These are phyloP conservation scores for Spodoptera picta DNA, from an alignment of 2,888 invertebrate species.

Conservation along the genomic window DNA sequence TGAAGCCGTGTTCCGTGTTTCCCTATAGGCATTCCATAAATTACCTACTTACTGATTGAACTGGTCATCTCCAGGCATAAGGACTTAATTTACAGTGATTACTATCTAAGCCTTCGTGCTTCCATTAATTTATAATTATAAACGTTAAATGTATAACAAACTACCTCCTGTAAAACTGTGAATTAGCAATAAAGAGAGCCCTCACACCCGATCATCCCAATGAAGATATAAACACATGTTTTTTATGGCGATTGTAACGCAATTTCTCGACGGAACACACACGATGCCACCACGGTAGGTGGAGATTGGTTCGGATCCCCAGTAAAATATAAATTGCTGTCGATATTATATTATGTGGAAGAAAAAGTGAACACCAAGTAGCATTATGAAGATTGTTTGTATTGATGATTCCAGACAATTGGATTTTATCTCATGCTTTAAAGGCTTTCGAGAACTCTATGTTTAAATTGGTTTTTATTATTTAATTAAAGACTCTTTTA, in stretches of 20 bases:
- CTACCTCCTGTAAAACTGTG: slow-evolving; percentile 41
- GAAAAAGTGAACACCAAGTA: slow-evolving; percentile 42
- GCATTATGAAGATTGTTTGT: slow-evolving; percentile 25
- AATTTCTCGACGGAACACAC: slow-evolving; percentile 61
- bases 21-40: too few relatives aligned
- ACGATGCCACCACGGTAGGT: slow-evolving; percentile 53
- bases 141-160: slow-evolving; percentile 39
- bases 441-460: background rate
- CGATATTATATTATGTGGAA: slow-evolving; percentile 49
- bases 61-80: too few relatives aligned
- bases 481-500: background rate
- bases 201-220: slow-evolving; percentile 51
- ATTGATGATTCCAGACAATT: slow-evolving; percentile 22
- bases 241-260: slow-evolving; percentile 62
- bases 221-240: slow-evolving; percentile 65
- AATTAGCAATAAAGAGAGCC: slow-evolving; percentile 57
- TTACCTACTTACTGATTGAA: too few relatives aligned
- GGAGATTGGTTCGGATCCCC: slow-evolving; percentile 46
- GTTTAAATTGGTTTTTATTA: background rate
- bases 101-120: background rate
- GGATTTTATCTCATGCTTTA: background rate
- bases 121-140: background rate
- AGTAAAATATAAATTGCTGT: slow-evolving; percentile 54
- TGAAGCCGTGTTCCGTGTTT: too few relatives aligned
- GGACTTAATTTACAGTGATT: too few relatives aligned